Conservation (phyloP, 2,888 invertebrate species). For the Clusia tigrina region DNA sequence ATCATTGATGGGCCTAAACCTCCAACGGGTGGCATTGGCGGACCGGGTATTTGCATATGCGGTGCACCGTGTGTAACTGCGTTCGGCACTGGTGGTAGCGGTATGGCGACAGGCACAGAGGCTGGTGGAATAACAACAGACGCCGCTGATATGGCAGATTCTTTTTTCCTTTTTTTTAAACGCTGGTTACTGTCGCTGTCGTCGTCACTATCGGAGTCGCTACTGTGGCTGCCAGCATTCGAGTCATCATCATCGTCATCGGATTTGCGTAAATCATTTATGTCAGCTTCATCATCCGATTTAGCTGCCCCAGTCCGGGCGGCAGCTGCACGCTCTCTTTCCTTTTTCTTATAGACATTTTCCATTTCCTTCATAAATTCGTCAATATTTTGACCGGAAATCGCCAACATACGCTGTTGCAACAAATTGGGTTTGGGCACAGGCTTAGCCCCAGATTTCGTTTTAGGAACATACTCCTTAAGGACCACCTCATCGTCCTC, state of each 20-base stretch:
- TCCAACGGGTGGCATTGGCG: conserved; percentile 63
- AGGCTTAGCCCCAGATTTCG: conserved; percentile 52
- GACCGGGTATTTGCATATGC: conserved; percentile 51
- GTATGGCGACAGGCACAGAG: conserved; percentile 41
- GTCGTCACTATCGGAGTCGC: conserved; percentile 24
- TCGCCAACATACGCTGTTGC: conserved; percentile 86
- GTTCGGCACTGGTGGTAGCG: conserved; percentile 48
- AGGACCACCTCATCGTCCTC: conserved; percentile 60
- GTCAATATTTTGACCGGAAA: conserved; percentile 90
- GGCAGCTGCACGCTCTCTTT: conserved; percentile 68
- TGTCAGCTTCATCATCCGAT: conserved; percentile 38
- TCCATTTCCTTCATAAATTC: conserved; percentile 94
- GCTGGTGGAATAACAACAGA: neutral
- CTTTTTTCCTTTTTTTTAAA: neutral
- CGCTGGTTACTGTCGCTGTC: conserved; percentile 23
- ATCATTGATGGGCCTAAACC: conserved; percentile 66
- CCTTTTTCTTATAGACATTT: conserved; percentile 80
- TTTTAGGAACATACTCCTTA: conserved; percentile 41
- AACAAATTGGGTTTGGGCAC: conserved; percentile 75
- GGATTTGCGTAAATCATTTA: conserved; percentile 25
- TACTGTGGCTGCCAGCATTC: conserved; percentile 24
- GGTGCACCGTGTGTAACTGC: conserved; percentile 37
- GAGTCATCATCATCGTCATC: conserved; percentile 30
- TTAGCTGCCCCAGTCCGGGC: conserved; percentile 53
- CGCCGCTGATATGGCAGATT: neutral